Evolutionary conservation across 2,888 invertebrate species (phyloP).

Genomic region (Nemapogon koenigi): DNA sequence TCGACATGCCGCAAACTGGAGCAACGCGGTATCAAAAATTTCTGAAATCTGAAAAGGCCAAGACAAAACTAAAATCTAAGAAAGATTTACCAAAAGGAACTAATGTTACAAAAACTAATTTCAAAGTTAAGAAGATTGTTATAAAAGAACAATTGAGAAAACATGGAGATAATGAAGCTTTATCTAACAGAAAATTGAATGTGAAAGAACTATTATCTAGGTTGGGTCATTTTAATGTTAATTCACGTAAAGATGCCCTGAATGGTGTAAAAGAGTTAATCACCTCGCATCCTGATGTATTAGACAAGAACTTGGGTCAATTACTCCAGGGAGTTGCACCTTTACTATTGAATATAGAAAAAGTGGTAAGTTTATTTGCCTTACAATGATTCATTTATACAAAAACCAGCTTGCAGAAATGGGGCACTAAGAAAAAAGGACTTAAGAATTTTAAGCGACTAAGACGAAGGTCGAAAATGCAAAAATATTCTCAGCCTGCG

Average conservation of each 20-base stretch:
- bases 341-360: slow-evolving; percentile 76
- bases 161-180: slow-evolving; percentile 56
- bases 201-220: slow-evolving; percentile 75
- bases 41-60: slow-evolving; percentile 84
- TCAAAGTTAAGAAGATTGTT: slow-evolving; percentile 88
- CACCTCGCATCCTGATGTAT: slow-evolving; percentile 28
- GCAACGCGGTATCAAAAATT: slow-evolving; percentile 73
- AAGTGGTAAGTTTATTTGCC: slow-evolving; percentile 40
- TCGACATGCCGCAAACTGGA: slow-evolving; percentile 56
- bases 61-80: slow-evolving; percentile 85
- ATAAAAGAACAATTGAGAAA: slow-evolving; percentile 77
- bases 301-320: slow-evolving; percentile 68
- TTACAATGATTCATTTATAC: neutral
- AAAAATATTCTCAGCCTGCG: no score
- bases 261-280: slow-evolving; percentile 66
- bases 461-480: no score
- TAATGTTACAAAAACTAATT: slow-evolving; percentile 88
- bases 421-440: no score
- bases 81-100: slow-evolving; percentile 84
- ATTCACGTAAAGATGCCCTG: slow-evolving; percentile 70
- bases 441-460: no score
- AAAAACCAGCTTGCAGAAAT: no score
- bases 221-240: slow-evolving; percentile 77
- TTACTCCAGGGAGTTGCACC: slow-evolving; percentile 73
- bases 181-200: slow-evolving; percentile 73